Conservation (phyloP, 2,113 vertebrate genomes). For the Aegotheles bennettii region DNA sequence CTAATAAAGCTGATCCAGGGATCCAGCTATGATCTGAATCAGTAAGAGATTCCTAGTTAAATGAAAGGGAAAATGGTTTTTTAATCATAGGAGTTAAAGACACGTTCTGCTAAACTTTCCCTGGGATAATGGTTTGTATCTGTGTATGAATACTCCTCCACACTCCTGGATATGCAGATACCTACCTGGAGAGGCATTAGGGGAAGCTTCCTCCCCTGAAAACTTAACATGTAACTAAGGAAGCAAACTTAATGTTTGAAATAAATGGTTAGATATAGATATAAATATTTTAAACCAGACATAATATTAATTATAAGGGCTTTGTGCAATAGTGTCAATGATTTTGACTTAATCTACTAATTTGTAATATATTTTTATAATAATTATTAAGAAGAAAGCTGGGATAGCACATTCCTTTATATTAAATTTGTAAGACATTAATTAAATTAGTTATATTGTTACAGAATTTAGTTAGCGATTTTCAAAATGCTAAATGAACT, state of each 20-base stretch:
- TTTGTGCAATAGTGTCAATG: background rate
- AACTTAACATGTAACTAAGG: background rate
- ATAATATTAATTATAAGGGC: background rate
- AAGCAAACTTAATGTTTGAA: background rate
- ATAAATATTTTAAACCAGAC: background rate
- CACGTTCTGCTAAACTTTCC: background rate
- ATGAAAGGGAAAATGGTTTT: background rate
- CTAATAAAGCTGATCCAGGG: background rate
- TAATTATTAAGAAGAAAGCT: background rate
- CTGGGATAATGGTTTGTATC: background rate
- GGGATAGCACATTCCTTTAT: background rate
- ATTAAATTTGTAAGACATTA: slow-evolving; percentile 36
- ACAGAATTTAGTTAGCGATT: slow-evolving; percentile 31
- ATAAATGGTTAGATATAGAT: background rate
- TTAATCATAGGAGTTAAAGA: background rate
- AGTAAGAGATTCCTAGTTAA: background rate
- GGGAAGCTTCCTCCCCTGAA: background rate
- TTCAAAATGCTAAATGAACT: slow-evolving; percentile 54
- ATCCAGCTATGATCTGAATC: background rate
- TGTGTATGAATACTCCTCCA: background rate
- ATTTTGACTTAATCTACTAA: background rate
- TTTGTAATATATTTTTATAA: slow-evolving; percentile 14
- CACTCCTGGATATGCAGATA: background rate
- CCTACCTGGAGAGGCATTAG: background rate
- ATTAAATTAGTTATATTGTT: slow-evolving; percentile 14